Base-by-base conservation (phyloP, 2,888 invertebrate species). In the Lochmaea capreae region DNA sequence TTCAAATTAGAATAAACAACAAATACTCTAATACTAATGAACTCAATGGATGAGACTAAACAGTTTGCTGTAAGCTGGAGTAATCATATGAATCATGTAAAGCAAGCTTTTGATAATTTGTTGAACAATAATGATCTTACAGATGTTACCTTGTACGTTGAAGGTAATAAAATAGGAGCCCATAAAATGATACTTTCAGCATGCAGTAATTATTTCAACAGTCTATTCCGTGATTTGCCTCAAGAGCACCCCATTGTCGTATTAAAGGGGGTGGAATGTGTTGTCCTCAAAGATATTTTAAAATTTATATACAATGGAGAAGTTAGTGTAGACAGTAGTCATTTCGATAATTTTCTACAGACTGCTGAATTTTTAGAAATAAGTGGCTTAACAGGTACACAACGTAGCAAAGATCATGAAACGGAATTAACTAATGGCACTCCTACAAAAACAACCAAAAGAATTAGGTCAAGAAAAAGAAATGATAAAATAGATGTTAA, bases 31-130 rank as follows among this genome's bases (percentile, higher is more conserved):
- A 26, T 43, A 62, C 61, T 18, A 63, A 70, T 74, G 69, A 74
- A 59, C 54, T 67, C 63, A 11, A 71, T 71, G 61, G 58, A 70
- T n/a, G 63, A 67, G 16, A 61, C 80, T n/a, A 83, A 84, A 73
- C 95, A 95, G 85, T 96, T 94, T 88, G 94, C 95, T 78, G 89
- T 96, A 80, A 92, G 94, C 79, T 96, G 96, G 96, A 95, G 95
- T 87, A 95, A 95, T 88, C 95, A 95, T 86, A 90, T 93, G 84
- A 90, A 91, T 83, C 93, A 93, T 87, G 92, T 96, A 83, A 94
- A 93, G 78, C 93, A 92, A 86, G 94, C 94, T 61, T 93, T 96
- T 84, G 94, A 94, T 86, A 90, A 92, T 78, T 89, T 95, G 78
- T 90, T 91, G 71, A 89, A 89, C 79, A 90, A 91, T 82, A 91